Evolutionary conservation across 1,140 invertebrate genomes (phyloP).

Genomic region (Hylyphantes graminicola): DNA sequence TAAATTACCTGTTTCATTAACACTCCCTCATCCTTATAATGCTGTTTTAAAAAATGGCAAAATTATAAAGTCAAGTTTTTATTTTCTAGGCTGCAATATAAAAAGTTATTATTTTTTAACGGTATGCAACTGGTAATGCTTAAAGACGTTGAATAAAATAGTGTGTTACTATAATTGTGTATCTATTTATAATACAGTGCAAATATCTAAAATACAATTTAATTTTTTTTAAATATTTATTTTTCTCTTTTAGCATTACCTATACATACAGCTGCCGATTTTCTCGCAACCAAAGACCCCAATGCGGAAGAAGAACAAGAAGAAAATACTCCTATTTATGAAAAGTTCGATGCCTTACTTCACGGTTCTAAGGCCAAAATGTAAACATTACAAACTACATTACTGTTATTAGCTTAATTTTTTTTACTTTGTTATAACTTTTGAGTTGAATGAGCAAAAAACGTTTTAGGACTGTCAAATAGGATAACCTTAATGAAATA

Average conservation of each 20-base stretch:
- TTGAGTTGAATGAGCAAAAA: no score
- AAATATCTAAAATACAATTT: no score
- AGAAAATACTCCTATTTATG: constrained; percentile 81
- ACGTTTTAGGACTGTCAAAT: no score
- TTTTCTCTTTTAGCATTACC: constrained; percentile 69
- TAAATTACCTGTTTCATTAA: no score
- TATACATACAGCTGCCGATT: constrained; percentile 68
- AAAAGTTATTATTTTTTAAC: no score
- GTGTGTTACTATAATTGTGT: neutral
- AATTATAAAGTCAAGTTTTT: no score
- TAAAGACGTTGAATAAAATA: neutral
- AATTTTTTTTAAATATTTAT: neutral
- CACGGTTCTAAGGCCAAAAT: constrained; percentile 82
- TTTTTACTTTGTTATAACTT: neutral
- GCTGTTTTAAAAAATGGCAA: no score
- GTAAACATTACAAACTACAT: constrained; percentile 64
- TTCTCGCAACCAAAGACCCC: constrained; percentile 69
- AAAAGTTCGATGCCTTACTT: constrained; percentile 92
- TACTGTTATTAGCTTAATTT: neutral
- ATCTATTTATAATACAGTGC: neutral
- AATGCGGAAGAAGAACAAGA: constrained; percentile 69
- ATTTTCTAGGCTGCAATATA: no score
- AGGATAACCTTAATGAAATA: no score
- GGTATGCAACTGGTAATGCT: no score
- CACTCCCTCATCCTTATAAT: no score